Base-by-base conservation (phyloP, 2,888 invertebrate genomes). In the Polydrusus pterygomalis region DNA sequence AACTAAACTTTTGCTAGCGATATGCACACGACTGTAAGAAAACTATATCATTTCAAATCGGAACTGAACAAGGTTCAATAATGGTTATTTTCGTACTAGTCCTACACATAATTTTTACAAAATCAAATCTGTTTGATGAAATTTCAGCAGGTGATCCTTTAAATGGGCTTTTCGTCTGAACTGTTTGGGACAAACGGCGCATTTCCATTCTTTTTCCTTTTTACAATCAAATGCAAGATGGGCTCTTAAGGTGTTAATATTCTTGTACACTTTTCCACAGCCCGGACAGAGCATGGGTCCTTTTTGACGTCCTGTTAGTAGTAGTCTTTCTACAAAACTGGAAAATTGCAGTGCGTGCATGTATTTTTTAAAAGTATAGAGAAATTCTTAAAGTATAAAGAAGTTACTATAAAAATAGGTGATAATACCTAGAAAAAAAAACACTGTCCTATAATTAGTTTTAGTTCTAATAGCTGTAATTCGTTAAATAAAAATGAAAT, bases 151-250 rank as follows among this genome's bases (percentile, higher is more conserved):
- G n/a, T 75, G 75, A 0, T 17, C 68, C 47, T 71, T 68, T 7
- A 75, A 18, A 2, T 54, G 67, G 2, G 40, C 65, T 43, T 79
- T 78, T 67, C 83, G 75, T 75, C 78, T 81, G 65, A 82, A 82
- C 9, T 71, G 72, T 38, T 75, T 77, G 11, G 51, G 38, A 70
- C 83, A 84, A 2, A 77, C 38, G 1, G 54, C 34, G 54, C 84
- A 84, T 9, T 79, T 77, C 70, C 83, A 85, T 20, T 80, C 79
- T 64, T 84, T 84, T 17, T 82, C 81, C 73, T 84, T 85, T 45
- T 86, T 86, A 65, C 87, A 87, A 63, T 87, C 86, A 70, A 82
- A 78, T n/a, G 79, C 74, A 20, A 79, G 54, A 64, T 83, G 83
- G 8, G 80, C 80, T 40, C 77, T 58, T n/a, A 79, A 43, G 17